Evolutionary conservation across 2,797 vertebrate species (phyloP).

Genomic region (Macrochelys suwanniensis): DNA sequence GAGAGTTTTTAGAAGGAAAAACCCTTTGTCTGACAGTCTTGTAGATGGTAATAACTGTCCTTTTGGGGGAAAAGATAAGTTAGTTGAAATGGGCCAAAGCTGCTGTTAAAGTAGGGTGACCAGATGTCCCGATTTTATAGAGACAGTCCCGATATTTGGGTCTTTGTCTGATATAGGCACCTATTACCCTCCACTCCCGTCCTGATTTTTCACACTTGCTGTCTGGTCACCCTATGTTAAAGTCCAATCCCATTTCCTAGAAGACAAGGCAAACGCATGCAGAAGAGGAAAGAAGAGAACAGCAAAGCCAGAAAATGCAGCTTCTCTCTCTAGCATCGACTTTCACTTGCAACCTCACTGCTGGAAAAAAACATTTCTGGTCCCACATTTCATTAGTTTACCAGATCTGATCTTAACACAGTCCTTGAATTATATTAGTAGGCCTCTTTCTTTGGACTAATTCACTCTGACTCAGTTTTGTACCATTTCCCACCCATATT

Average conservation of each 20-base stretch:
- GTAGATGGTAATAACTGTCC: too few species aligned
- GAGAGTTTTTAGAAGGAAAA: too few species aligned
- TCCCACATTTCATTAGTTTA: not conserved
- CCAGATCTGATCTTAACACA: not conserved
- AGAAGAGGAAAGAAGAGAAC: not conserved
- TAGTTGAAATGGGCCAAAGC: not conserved
- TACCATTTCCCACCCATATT: not conserved
- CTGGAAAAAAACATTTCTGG: not conserved
- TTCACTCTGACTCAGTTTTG: not conserved
- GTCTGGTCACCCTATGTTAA: not conserved
- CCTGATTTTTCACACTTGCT: too few species aligned
- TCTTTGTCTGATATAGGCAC: too few species aligned
- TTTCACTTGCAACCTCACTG: not conserved
- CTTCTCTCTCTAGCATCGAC: not conserved
- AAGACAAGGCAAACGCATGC: not conserved
- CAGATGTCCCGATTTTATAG: too few species aligned
- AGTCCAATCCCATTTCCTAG: not conserved
- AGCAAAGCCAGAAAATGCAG: not conserved
- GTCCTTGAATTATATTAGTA: not conserved
- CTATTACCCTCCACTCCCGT: too few species aligned
- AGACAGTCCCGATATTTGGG: too few species aligned
- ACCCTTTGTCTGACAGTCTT: too few species aligned
- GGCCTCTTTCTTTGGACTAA: not conserved
- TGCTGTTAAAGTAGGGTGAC: not conserved
- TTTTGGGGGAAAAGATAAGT: not conserved